Evolutionary conservation across 2,888 invertebrate species (phyloP), one percentile per base, ranked within the genome.

Genomic region (Archaeoteleia sp.): DNA sequence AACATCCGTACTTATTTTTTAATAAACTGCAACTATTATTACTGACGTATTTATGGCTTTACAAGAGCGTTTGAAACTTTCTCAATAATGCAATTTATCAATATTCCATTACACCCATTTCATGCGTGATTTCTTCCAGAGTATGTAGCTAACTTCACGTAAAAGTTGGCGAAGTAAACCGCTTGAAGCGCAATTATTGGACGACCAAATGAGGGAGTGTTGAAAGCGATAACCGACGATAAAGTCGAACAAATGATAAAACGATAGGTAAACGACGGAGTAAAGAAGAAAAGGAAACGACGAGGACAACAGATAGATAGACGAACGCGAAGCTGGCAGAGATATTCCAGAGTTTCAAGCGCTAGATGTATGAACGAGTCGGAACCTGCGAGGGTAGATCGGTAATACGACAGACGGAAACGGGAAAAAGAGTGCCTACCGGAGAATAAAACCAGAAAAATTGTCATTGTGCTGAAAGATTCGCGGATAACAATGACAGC

Each of bases 391-490:
- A 65, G 70, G 67, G 67, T 70, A 58, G 67, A 61, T 67, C 70
- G 65, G 65, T 65, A 70, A 70, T 67, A 70, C 72, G 67, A 61
- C 67, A 67, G 70, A 71, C 69, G 70, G 67, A 70, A 70, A 72
- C 65, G 60, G 76, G 73, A 74, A 78, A 76, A 74, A 77, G 80
- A 81, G 79, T 80, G 77, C 75, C 75, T 78, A 76, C 73, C 77
- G 76, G 74, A 82, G 82, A 84, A 84, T 83, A 84, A 84, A 84
- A 84, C 79, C 78, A 80, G 82, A 81, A 83, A 84, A 84, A 84
- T 84, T 83, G 84, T 85, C 85, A 85, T 85, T 84, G 84, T 85
- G 76, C 82, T 78, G 82, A 83, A 84, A 84, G 83, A 79, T 80
- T 82, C 80, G 79, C 77, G 78, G 79, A 82, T 83, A 85, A 85